phyloP scores from a whole-genome alignment of 2,797 vertebrate species.

The Ataeniobius toweri region DNA sequence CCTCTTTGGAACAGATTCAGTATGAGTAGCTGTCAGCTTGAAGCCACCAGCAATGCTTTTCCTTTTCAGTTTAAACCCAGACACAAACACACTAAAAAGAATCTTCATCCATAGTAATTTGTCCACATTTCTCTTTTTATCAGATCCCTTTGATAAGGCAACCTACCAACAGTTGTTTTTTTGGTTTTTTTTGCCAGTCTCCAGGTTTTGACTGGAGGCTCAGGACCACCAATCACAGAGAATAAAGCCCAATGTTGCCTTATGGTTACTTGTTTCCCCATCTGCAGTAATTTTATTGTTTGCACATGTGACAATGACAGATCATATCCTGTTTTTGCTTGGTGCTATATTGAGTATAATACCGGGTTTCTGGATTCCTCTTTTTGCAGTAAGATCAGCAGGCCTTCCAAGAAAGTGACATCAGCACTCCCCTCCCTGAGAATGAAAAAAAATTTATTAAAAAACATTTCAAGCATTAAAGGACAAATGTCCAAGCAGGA shows the following conservation, averaged over 20 bases:
- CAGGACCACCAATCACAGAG: slow-evolving; percentile 9
- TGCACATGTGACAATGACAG: slow-evolving; percentile 2
- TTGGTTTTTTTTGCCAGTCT: not conserved
- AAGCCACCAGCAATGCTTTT: not conserved
- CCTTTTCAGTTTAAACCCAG: not conserved
- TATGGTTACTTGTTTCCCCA: not conserved
- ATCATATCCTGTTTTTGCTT: slow-evolving; percentile 10
- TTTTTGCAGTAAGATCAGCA: not conserved
- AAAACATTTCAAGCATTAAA: no score
- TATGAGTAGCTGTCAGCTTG: not conserved
- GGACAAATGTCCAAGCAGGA: no score
- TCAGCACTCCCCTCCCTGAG: not conserved
- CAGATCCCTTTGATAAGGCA: not conserved
- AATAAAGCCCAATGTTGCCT: not conserved
- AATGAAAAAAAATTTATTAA: not conserved
- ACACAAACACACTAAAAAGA: not conserved
- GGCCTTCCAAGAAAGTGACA: slow-evolving; percentile 1
- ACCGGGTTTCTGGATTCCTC: not conserved
- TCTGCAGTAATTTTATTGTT: slow-evolving; percentile 6
- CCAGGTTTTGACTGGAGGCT: not conserved
- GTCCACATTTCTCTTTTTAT: not conserved
- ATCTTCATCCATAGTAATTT: not conserved
- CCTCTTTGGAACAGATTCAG: no score
- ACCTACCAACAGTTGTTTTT: not conserved
- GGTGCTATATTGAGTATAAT: not conserved